Evolutionary conservation across 2,113 vertebrate species (phyloP), one percentile per base, ranked within the genome.

Genomic region (Chamaea fasciata): DNA sequence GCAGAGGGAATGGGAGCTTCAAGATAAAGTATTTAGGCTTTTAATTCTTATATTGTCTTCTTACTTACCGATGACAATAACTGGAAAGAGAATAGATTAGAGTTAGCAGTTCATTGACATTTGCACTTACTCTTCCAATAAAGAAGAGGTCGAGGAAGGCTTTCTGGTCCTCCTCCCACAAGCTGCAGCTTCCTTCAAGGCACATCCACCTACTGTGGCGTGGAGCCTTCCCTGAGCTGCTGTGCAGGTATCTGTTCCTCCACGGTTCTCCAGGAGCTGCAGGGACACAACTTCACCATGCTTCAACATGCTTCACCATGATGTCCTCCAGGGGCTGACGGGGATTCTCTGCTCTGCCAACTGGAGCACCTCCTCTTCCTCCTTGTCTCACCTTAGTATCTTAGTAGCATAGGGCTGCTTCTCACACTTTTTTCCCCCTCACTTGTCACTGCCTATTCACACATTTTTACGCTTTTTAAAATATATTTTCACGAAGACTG

Each of bases 1-100:
- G 2, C 7, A 10, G 7, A 20, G 8, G 71, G 7, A 68, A 27
- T 55, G 18, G 20, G 5, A 70, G 0, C 5, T 11, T 89, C 28
- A 78, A 47, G 6, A 3, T 57, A 46, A 60, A 65, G 18, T 19
- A 31, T 62, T 90, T 87, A 47, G 23, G 11, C 4, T 78, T 90
- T 23, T 83, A 59, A 68, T 79, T 50, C 10, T 33, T 50, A 7
- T 52, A 27, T 30, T 83, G 9, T 39, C 20, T 81, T 65, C 46
- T 69, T 92, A 57, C 7, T 76, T 67, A 57, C 15, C 19, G 41
- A 27, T 69, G 31, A 62, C 33, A 65, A 37, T 24, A 76, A 62
- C 14, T 62, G 12, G 18, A 77, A 89, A 77, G 15, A 69, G 62
- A 55, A 16, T 30, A 70, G 30, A 31, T 42, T 37, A 57, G 12